Base-by-base conservation (phyloP, 2,113 vertebrate species). In the Haemorhous mexicanus region DNA sequence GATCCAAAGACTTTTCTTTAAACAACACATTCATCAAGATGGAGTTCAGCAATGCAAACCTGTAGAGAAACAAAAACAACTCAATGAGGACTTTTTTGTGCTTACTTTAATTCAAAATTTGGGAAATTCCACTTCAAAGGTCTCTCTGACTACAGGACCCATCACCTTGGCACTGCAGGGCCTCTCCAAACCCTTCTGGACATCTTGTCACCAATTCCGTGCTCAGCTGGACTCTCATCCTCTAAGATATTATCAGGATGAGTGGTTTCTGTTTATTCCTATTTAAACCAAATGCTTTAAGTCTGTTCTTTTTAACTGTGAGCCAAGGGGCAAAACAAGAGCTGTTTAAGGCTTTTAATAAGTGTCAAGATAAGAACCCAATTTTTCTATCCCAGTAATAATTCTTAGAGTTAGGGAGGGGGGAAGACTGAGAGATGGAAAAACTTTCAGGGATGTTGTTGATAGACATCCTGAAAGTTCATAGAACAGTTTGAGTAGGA, bases 111-210 rank as follows among this genome's bases (percentile, higher is more conserved):
- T 52, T 83, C 44, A 47, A 39, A 8, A 47, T 61, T 33, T 23
- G 7, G 24, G 6, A 37, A 77, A 49, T 58, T 35, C 8, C 12
- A 23, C 27, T 64, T 83, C 27, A 56, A 43, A 89, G 11, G 3
- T 23, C 15, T 46, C 7, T 28, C 13, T 61, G 44, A 28, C 17
- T 74, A 26, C 53, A 32, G 28, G 9, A 4, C 12, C 10, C 16
- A 19, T 21, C 46, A 32, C 16, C 18, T 0, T 5, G 4, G 3
- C 13, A 26, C 10, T 67, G 47, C 79, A 46, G 2, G 9, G 2
- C 3, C 7, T 55, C 23, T 86, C 35, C 41, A 69, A 84, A 27
- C 27, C 9, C 4, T 73, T 87, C 30, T 21, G 81, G 10, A 8
- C 8, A 4, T 28, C 14, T 61, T 56, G 17, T 32, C 39, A 32